phyloP scores from a whole-genome alignment of 2,888 invertebrate genomes.

The Andrena flavipes region DNA sequence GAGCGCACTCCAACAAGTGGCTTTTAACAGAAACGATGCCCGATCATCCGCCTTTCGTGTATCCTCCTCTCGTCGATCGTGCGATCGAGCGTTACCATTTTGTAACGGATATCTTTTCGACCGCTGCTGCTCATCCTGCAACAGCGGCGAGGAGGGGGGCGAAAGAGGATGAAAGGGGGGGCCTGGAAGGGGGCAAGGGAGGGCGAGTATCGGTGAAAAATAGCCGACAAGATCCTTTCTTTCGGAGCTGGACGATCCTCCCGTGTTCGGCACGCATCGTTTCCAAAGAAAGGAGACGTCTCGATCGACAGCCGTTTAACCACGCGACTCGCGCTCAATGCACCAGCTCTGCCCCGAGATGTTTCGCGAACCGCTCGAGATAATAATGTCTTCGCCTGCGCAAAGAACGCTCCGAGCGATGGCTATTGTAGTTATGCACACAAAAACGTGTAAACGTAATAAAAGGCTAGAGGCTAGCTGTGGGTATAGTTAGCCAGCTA shows the following conservation, averaged over 20 bases:
- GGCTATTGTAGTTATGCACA: neutral
- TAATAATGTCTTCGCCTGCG: constrained; percentile 6
- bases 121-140: constrained; percentile 50
- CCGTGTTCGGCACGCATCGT: constrained; percentile 31
- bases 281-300: constrained; percentile 22
- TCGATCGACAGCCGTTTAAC: constrained; percentile 72
- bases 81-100: constrained; percentile 73
- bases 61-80: constrained; percentile 65
- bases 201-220: constrained; percentile 12
- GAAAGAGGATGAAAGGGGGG: neutral
- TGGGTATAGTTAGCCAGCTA: no score
- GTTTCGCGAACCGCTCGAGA: constrained; percentile 1
- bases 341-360: constrained; percentile 8
- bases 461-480: no score
- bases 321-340: constrained; percentile 60
- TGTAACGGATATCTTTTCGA: constrained; percentile 70
- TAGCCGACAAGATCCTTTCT: constrained; percentile 29
- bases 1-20: constrained; percentile 82
- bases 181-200: constrained; percentile 5
- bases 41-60: constrained; percentile 60
- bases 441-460: no score
- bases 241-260: neutral
- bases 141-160: neutral
- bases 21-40: constrained; percentile 77
- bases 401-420: neutral